phyloP scores from a whole-genome alignment of 2,797 vertebrate species.

The Tiaroga cobitis region DNA sequence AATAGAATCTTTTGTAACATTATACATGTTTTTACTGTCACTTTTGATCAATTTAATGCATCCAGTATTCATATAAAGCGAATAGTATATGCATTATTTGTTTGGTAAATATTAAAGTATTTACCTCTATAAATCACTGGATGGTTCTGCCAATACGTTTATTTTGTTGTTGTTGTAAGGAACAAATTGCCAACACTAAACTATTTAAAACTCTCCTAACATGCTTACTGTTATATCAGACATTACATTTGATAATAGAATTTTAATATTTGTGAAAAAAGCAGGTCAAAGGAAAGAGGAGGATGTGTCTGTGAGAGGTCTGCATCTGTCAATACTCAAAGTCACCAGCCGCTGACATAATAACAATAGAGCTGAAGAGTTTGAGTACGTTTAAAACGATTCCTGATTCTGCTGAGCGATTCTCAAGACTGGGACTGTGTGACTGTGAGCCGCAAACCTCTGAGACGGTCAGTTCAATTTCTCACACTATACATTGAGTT shows the following conservation, averaged over 20 bases:
- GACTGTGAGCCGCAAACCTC: conserved; percentile 14
- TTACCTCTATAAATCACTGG: too few relatives aligned
- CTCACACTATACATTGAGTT: neutral
- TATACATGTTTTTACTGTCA: too few relatives aligned
- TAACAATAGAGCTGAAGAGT: conserved; percentile 67
- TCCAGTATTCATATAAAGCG: too few relatives aligned
- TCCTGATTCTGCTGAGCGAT: conserved; percentile 55
- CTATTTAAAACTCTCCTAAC: neutral
- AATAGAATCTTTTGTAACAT: too few relatives aligned
- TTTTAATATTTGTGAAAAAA: neutral
- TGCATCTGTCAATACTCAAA: conserved; percentile 70
- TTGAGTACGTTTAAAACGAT: conserved; percentile 68
- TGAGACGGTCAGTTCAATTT: neutral
- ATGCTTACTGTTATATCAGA: neutral
- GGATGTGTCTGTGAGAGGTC: conserved; percentile 73
- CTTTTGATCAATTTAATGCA: too few relatives aligned
- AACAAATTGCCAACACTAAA: neutral
- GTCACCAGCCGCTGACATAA: conserved; percentile 76
- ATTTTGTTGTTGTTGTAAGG: too few relatives aligned
- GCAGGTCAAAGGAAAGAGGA: conserved; percentile 28
- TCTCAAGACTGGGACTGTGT: conserved; percentile 60
- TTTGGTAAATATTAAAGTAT: too few relatives aligned
- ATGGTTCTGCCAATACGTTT: too few relatives aligned
- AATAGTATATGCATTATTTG: too few relatives aligned
- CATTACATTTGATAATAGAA: neutral